Conservation (phyloP, 2,113 vertebrate genomes). For the Rhynchopsitta pachyrhyncha region DNA sequence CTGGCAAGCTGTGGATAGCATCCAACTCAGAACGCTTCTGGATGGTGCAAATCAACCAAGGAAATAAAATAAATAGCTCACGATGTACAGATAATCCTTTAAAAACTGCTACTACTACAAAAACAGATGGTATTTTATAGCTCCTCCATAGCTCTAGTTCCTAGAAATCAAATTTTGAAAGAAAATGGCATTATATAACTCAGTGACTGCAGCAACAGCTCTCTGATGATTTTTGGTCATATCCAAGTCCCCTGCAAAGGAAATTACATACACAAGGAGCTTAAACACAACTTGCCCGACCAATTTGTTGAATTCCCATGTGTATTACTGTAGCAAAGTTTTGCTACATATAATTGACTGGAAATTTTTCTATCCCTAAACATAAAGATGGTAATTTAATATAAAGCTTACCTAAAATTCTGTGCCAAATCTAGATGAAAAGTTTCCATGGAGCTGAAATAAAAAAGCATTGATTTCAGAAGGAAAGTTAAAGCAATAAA, state of each 20-base stretch:
- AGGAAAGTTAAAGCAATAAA: not conserved
- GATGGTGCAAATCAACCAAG: not conserved
- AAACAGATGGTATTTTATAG: not conserved
- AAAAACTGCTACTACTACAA: not conserved
- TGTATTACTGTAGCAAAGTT: not conserved
- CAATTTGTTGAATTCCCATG: not conserved
- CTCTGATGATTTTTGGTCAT: not conserved
- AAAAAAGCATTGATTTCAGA: conserved; percentile 48
- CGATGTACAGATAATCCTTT: not conserved
- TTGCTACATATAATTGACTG: not conserved
- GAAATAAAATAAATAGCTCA: not conserved
- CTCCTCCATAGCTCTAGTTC: not conserved
- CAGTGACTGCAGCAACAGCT: not conserved
- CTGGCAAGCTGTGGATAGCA: not conserved
- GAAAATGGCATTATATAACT: not conserved
- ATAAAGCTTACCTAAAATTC: conserved; percentile 75
- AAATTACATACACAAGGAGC: not conserved
- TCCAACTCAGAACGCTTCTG: not conserved
- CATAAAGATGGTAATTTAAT: not conserved
- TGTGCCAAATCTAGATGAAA: conserved; percentile 53
- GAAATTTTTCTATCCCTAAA: not conserved
- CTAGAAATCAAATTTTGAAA: not conserved
- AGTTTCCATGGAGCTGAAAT: conserved; percentile 69
- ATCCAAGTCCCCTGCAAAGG: not conserved
- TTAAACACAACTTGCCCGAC: not conserved